Base-by-base conservation (phyloP, 1,140 invertebrate species). In the Tetragnatha versicolor region DNA sequence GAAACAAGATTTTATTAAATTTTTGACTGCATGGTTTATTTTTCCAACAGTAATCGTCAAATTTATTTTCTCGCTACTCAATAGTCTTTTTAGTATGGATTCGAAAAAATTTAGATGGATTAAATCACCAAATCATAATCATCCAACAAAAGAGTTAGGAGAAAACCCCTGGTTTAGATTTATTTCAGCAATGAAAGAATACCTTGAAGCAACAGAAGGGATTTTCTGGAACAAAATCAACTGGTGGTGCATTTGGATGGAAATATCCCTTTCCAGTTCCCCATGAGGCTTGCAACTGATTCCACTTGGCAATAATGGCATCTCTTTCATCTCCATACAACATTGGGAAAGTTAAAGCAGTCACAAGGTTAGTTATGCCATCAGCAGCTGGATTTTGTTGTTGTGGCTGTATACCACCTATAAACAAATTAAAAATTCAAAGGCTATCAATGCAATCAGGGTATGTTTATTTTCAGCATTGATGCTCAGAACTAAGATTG, bases 291-390 rank as follows among this genome's bases (percentile, higher is more conserved):
- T 97, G 95, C 47, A 98, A 86, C 75, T 96, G 91, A 84, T 98
- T 98, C 93, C 94, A 97, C 84, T 93, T 93, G 2, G 94, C 93
- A 42, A 98, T 88, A 35, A 95, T 92, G 78, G 91, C 91, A 85
- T 98, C 96, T 42, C 95, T 88, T 83, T 98, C 96, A 86, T 98
- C 96, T 37, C 93, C 93, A 86, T 94, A 98, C 25, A 97, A 90
- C 61, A 91, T 91, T 53, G 94, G 94, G 83, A 92, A 91, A 27
- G 93, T 91, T 12, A 97, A 91, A 0, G 94, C 92, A 75, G 82
- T 83, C 5, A 82, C 83, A 66, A 85, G 68, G n/a, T 61, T 68
- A 27, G 79, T 76, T 2, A 82, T 25, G 31, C 25, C 45, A 37
- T 25, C 29, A 47, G 79, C 29, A 29, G 31, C 14, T 35, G 35